A percentile compares a stretch with the other conserved stretches of the same genome.
These are phyloP conservation scores for Lepidochrysops patricia DNA, from an alignment of 2,888 invertebrate species.

Conservation along the genomic window DNA sequence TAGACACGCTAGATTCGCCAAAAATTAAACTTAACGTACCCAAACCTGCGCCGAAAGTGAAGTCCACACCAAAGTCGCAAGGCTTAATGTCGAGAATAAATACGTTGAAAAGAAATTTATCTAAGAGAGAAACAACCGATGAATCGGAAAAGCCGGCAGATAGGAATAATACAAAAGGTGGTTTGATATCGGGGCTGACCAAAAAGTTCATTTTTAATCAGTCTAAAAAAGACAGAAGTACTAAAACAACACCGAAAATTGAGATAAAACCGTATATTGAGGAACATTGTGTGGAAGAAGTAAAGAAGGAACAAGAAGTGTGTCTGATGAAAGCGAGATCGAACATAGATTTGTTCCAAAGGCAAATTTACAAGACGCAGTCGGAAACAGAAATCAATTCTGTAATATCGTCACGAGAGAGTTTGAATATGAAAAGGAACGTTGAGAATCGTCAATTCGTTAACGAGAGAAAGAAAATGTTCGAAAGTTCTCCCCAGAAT, in stretches of 20 bases:
- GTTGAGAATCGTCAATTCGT: slow-evolving; percentile 32
- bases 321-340: slow-evolving; percentile 62
- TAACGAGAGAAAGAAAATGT: slow-evolving; percentile 50
- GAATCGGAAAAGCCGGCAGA: slow-evolving; percentile 18
- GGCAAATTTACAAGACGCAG: slow-evolving; percentile 55
- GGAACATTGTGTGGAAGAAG: slow-evolving; percentile 46
- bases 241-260: slow-evolving; percentile 43
- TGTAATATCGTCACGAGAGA: slow-evolving; percentile 39
- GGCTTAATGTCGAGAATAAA: slow-evolving; percentile 23
- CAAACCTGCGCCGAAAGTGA: slow-evolving; percentile 14
- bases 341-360: slow-evolving; percentile 68
- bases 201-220: slow-evolving; percentile 56
- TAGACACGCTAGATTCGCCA: slow-evolving; percentile 18
- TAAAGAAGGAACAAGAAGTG: slow-evolving; percentile 53
- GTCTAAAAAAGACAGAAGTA: slow-evolving; percentile 47
- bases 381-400: slow-evolving; percentile 60
- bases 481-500: slow-evolving; percentile 38
- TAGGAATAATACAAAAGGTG: slow-evolving; percentile 34
- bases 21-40: slow-evolving; percentile 16
- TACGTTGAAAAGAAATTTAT: slow-evolving; percentile 22
- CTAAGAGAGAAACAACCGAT: slow-evolving; percentile 17
- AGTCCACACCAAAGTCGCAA: slow-evolving; percentile 17
- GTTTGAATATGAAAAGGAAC: slow-evolving; percentile 15
- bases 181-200: slow-evolving; percentile 52
- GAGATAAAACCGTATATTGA: slow-evolving; percentile 61